Evolutionary conservation across 2,888 invertebrate genomes (phyloP).

Genomic region (Volucella inanis): DNA sequence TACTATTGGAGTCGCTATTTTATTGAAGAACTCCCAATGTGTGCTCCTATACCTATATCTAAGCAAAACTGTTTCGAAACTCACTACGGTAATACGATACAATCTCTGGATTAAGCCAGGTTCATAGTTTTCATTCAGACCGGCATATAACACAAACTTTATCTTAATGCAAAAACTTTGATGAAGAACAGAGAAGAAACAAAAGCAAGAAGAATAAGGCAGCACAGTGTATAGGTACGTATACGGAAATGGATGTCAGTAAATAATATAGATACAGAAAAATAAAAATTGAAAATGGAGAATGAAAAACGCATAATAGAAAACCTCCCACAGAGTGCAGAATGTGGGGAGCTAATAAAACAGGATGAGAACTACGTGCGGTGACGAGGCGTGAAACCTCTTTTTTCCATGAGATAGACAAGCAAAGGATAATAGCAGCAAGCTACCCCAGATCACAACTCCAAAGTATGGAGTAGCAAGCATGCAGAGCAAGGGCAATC

Average conservation of each 20-base stretch:
- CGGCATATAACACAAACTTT: slow-evolving; percentile 5
- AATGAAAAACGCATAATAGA: background rate
- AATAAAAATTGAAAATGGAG: background rate
- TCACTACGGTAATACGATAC: slow-evolving; percentile 4
- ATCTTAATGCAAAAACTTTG: slow-evolving; percentile 60
- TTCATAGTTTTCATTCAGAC: slow-evolving; percentile 4
- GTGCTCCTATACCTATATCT: slow-evolving; percentile 1
- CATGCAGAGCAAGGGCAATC: background rate
- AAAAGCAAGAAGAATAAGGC: slow-evolving; percentile 12
- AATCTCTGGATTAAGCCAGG: slow-evolving; percentile 23
- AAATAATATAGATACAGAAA: slow-evolving; percentile 13
- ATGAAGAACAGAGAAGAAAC: slow-evolving; percentile 27
- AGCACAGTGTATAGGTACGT: no score
- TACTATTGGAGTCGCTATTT: background rate
- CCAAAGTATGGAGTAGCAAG: background rate
- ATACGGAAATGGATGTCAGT: slow-evolving; percentile 7
- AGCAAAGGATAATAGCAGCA: slow-evolving; percentile 1
- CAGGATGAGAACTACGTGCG: slow-evolving; percentile 58
- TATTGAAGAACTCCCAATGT: slow-evolving; percentile 32
- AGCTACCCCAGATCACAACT: background rate
- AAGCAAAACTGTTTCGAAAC: slow-evolving; percentile 32
- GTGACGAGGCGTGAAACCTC: slow-evolving; percentile 61
- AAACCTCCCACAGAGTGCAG: slow-evolving; percentile 20
- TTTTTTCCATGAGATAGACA: slow-evolving; percentile 28
- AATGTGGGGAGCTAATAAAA: slow-evolving; percentile 62